A percentile compares a stretch with the other conserved stretches of the same genome.
These are phyloP conservation scores for Brachypteracias leptosomus DNA, from an alignment of 2,113 vertebrate species.

Conservation along the genomic window DNA sequence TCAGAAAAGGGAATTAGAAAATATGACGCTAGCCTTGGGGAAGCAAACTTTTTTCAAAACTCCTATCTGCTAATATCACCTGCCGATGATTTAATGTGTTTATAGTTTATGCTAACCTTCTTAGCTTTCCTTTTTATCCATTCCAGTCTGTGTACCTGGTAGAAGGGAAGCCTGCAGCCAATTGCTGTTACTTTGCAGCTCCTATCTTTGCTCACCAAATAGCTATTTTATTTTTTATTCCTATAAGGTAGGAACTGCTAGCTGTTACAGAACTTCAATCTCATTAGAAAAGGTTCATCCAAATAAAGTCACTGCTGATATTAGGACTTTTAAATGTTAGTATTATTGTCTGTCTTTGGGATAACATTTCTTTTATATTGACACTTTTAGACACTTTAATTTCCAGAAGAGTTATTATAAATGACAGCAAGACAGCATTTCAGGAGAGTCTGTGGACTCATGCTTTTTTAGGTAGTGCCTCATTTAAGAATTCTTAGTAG, in stretches of 20 bases:
- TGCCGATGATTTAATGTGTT: constrained; percentile 49
- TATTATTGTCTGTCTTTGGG: not conserved
- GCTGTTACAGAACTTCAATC: not conserved
- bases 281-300: not conserved
- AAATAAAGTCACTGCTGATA: constrained; percentile 6
- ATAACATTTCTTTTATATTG: not conserved
- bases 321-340: not conserved
- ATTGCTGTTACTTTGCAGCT: not conserved
- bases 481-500: not conserved
- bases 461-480: not conserved
- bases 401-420: not conserved
- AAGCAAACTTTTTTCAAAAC: constrained; percentile 1
- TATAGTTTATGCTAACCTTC: constrained; percentile 42
- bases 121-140: constrained; percentile 18
- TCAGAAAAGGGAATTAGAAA: constrained; percentile 39
- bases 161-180: constrained; percentile 19
- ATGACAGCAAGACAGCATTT: not conserved
- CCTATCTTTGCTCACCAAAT: not conserved
- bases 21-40: constrained; percentile 28
- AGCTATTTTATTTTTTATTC: constrained; percentile 2
- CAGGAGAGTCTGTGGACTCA: not conserved
- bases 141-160: not conserved
- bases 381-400: not conserved
- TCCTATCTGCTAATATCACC: constrained; percentile 46
- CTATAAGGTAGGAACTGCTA: not conserved